A percentile compares a stretch with the other conserved stretches of the same genome.
phyloP scores from a whole-genome alignment of 1,140 invertebrate genomes.

The Hirudo medicinalis region DNA sequence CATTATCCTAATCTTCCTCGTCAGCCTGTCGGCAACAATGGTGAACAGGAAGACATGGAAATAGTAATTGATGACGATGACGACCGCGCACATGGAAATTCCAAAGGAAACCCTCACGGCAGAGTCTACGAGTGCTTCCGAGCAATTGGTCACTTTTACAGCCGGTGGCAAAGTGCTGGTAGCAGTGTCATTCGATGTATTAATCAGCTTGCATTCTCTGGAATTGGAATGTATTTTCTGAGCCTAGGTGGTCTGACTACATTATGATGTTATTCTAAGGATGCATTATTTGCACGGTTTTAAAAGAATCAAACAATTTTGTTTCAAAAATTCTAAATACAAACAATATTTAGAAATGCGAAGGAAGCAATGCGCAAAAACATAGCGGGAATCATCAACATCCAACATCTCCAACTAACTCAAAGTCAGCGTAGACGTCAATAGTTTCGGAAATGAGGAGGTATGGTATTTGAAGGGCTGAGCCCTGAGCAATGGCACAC shows the following conservation, averaged over 20 bases:
- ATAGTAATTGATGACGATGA: slow-evolving; percentile 12
- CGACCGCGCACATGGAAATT: neutral
- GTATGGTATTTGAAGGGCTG: slow-evolving; percentile 14
- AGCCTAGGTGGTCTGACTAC: no score
- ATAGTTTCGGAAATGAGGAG: slow-evolving; percentile 14
- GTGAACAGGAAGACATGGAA: slow-evolving; percentile 18
- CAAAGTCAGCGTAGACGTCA: neutral
- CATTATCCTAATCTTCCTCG: neutral
- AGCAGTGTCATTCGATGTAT: neutral
- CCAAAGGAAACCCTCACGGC: slow-evolving; percentile 3
- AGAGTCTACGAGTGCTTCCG: neutral
- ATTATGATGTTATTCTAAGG: no score
- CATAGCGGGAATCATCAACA: neutral
- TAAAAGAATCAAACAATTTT: no score
- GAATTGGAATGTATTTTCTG: no score
- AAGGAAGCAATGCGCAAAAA: no score
- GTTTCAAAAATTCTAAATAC: no score
- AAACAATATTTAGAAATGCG: no score
- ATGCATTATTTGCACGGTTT: no score
- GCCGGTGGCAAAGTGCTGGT: neutral
- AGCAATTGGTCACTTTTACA: neutral
- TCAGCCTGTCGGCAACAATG: slow-evolving; percentile 25
- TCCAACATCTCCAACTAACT: neutral
- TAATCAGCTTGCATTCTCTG: no score
- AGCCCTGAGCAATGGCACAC: slow-evolving; percentile 6